phyloP scores from a whole-genome alignment of 2,797 vertebrate species.

The Psittacula derbiana region DNA sequence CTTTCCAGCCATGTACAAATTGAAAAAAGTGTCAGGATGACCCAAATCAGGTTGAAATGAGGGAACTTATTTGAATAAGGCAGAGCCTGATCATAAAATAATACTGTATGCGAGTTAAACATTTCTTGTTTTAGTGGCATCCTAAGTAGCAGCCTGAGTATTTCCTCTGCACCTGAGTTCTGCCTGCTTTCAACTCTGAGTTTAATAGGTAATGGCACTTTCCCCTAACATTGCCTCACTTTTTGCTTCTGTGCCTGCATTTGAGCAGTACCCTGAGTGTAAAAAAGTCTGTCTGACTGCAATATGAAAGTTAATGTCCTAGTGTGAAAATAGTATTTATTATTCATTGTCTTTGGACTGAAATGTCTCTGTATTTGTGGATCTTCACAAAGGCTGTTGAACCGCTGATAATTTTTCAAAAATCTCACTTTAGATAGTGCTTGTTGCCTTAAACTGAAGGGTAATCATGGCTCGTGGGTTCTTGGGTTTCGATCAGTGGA shows the following conservation, averaged over 20 bases:
- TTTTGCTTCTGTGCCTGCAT: neutral
- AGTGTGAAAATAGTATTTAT: conserved; percentile 3
- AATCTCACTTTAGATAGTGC: neutral
- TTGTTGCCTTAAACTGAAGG: neutral
- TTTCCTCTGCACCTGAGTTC: neutral
- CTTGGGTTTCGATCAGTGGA: neutral
- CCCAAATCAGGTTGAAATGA: neutral
- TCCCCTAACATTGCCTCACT: neutral
- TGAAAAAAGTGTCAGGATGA: neutral
- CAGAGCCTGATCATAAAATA: neutral
- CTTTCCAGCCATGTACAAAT: neutral
- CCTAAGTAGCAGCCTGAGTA: neutral
- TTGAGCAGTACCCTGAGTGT: neutral
- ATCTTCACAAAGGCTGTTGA: conserved; percentile 2
- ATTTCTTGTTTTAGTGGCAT: neutral
- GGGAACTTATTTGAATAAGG: neutral
- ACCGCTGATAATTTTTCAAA: neutral
- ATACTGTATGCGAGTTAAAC: neutral
- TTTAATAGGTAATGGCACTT: neutral
- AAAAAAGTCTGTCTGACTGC: conserved; percentile 9
- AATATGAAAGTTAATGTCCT: neutral
- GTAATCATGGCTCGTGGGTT: neutral
- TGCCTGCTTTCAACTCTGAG: neutral
- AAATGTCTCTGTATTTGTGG: conserved; percentile 22
- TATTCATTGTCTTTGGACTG: conserved; percentile 6